phyloP scores from a whole-genome alignment of 2,797 vertebrate species.

The Acanthurus lineatus region DNA sequence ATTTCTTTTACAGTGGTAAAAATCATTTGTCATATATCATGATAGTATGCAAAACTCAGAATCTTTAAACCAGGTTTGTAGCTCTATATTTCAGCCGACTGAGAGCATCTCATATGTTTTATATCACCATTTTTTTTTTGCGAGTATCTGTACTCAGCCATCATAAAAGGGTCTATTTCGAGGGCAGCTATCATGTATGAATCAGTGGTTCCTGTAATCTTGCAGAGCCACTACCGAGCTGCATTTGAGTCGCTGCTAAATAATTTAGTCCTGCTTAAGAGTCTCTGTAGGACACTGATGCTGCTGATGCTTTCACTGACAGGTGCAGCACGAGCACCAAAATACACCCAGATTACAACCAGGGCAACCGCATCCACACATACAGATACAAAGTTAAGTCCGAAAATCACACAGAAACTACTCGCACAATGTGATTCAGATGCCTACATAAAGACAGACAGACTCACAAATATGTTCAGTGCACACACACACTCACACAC shows the following conservation, averaged over 20 bases:
- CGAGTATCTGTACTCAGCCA: background rate
- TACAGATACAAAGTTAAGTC: background rate
- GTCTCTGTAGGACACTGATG: slow-evolving; percentile 25
- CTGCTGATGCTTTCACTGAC: slow-evolving; percentile 21
- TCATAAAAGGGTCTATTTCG: slow-evolving; percentile 31
- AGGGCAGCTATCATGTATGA: slow-evolving; percentile 12
- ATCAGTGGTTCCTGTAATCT: slow-evolving; percentile 31
- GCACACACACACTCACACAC: background rate
- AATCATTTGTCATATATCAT: too few species aligned
- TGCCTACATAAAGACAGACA: slow-evolving; percentile 1
- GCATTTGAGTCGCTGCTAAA: slow-evolving; percentile 59
- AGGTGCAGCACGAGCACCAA: slow-evolving; percentile 6
- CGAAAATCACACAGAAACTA: slow-evolving; percentile 1
- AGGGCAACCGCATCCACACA: background rate
- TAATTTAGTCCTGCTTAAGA: slow-evolving; percentile 60
- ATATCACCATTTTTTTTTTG: background rate
- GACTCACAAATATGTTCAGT: background rate
- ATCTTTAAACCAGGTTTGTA: background rate
- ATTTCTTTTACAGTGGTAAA: background rate
- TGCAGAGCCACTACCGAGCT: slow-evolving; percentile 24
- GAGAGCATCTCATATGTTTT: background rate
- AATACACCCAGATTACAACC: slow-evolving; percentile 24
- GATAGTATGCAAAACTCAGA: background rate
- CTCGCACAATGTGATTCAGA: background rate
- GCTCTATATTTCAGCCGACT: background rate